Percentiles rank a stretch among this genome's conserved stretches.
Conservation (phyloP, 2,797 vertebrate genomes). For the Micrastur ruficollis region DNA sequence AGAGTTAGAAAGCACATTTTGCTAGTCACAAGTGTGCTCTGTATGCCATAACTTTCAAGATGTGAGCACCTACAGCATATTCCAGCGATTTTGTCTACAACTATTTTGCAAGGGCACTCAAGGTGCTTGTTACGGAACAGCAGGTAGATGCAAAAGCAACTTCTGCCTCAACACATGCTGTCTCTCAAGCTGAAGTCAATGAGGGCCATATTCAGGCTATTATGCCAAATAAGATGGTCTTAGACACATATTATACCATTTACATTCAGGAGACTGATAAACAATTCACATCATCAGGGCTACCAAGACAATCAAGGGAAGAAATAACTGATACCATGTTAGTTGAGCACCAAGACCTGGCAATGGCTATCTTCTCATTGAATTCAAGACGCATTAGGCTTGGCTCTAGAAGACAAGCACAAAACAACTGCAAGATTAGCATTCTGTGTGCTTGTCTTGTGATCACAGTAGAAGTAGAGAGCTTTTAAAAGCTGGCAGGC, state of each 20-base stretch:
- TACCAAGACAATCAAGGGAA: neutral
- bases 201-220: neutral
- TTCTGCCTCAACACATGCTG: neutral
- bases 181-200: neutral
- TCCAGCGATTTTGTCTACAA: neutral
- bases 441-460: neutral
- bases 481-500: neutral
- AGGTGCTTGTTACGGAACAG: neutral
- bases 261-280: neutral
- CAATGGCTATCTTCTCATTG: neutral
- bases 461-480: neutral
- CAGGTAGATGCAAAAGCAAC: neutral
- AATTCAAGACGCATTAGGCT: neutral
- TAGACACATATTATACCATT: neutral
- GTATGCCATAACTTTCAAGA: neutral
- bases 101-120: neutral
- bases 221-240: neutral
- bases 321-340: neutral
- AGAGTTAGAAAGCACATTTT: neutral
- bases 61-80: neutral
- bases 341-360: neutral
- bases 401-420: neutral
- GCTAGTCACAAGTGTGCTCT: neutral
- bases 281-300: neutral
- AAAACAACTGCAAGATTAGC: neutral